These are phyloP conservation scores for Pachliopta kotzebuea DNA, from an alignment of 2,888 invertebrate genomes.

Conservation along the genomic window DNA sequence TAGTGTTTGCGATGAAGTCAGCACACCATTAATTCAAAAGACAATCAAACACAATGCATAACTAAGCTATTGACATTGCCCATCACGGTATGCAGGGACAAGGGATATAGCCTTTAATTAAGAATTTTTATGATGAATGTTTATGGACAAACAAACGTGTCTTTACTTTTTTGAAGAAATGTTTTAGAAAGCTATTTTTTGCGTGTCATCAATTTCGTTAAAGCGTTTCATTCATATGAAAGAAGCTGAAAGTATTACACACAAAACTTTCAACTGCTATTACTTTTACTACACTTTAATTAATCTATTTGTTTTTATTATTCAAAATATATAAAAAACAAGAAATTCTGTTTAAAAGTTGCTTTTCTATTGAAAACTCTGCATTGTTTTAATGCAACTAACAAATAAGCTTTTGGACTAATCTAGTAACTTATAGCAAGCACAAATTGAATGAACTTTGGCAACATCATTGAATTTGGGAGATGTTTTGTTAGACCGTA, in stretches of 20 bases:
- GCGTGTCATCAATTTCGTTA: not conserved
- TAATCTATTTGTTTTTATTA: no score
- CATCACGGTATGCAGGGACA: not conserved
- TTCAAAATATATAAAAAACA: no score
- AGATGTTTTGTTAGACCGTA: slow-evolving; percentile 3
- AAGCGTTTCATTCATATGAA: not conserved
- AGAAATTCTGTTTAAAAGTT: no score
- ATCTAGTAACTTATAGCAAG: slow-evolving; percentile 17
- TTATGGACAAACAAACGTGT: not conserved
- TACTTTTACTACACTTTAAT: no score
- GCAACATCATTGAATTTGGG: slow-evolving; percentile 12
- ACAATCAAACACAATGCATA: slow-evolving; percentile 9
- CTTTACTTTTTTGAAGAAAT: not conserved
- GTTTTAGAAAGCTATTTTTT: not conserved
- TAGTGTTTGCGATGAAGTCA: not conserved
- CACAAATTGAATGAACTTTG: slow-evolving; percentile 21
- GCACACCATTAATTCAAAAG: not conserved
- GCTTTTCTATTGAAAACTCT: no score
- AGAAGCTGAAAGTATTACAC: not conserved
- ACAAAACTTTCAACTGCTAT: no score
- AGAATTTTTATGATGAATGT: not conserved
- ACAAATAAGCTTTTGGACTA: no score
- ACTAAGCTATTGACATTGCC: not conserved
- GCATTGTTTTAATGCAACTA: no score
- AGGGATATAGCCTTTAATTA: not conserved